A percentile compares a stretch with the other conserved stretches of the same genome.
Conservation (phyloP, 1,140 invertebrate species). For the Onthophagus taurus region DNA sequence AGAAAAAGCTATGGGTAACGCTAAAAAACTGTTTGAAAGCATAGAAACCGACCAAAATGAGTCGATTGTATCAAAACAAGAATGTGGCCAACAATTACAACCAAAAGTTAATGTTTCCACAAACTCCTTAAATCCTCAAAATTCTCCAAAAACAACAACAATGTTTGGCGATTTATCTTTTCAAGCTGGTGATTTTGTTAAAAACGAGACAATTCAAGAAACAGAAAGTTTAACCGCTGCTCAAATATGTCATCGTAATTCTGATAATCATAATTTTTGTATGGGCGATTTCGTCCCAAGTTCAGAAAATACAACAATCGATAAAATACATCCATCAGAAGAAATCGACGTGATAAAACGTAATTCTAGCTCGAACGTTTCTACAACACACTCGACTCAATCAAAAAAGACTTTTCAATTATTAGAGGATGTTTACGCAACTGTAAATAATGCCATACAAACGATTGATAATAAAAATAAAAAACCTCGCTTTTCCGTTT, state of each 20-base stretch:
- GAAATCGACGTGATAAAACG: no score
- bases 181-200: no score
- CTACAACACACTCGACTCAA: neutral
- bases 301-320: neutral
- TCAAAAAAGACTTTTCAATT: constrained; percentile 13
- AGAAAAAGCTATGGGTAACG: neutral
- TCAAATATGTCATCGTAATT: neutral
- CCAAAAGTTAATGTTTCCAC: no score
- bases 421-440: constrained; percentile 14
- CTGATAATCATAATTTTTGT: neutral
- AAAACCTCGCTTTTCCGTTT: neutral
- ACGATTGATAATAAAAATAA: constrained; percentile 4
- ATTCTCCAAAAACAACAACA: no score
- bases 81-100: no score
- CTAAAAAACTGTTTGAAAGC: neutral
- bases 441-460: constrained; percentile 13
- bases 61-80: no score
- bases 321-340: no score
- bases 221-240: neutral
- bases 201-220: no score
- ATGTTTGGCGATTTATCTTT: no score
- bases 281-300: constrained; percentile 9
- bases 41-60: no score
- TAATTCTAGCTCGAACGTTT: neutral
- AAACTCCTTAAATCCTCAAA: no score